Percentiles rank a stretch among this genome's conserved stretches.
Evolutionary conservation across 2,113 vertebrate genomes (phyloP).

Genomic region (Addax nasomaculatus): DNA sequence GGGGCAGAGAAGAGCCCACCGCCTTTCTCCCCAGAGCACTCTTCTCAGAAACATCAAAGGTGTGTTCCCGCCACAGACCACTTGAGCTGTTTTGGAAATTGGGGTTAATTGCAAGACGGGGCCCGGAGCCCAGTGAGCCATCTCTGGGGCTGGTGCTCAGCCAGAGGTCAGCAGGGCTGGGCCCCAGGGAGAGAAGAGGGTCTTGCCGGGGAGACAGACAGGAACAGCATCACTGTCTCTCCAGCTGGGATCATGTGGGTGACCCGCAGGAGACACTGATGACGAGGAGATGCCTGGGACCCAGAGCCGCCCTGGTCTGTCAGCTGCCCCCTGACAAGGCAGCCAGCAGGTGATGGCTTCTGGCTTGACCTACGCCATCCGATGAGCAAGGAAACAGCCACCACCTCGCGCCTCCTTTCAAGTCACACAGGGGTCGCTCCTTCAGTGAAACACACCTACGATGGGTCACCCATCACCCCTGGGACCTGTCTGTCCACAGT

Average conservation of each 20-base stretch:
- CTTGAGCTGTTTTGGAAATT: background rate
- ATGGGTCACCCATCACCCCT: background rate
- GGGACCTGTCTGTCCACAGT: background rate
- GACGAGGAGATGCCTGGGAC: background rate
- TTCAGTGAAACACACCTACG: background rate
- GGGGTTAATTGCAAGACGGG: no score
- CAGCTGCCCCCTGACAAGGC: background rate
- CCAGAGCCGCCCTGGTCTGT: background rate
- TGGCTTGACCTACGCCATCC: background rate
- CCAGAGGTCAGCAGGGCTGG: background rate
- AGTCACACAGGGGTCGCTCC: background rate
- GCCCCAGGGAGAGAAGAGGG: background rate
- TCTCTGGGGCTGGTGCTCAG: background rate
- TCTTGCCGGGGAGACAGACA: background rate
- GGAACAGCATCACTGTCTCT: background rate
- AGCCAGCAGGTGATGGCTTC: background rate
- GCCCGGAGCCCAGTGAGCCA: background rate
- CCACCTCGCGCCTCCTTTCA: background rate
- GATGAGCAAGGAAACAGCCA: background rate
- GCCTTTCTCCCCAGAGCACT: background rate
- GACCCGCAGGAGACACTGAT: background rate
- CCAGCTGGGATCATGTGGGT: background rate
- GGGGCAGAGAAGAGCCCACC: no score
- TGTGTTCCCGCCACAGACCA: background rate
- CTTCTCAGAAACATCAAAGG: background rate